Evolutionary conservation across 1,140 invertebrate species (phyloP), one percentile per base, ranked within the genome.

Genomic region (Notospermus geniculatus): DNA sequence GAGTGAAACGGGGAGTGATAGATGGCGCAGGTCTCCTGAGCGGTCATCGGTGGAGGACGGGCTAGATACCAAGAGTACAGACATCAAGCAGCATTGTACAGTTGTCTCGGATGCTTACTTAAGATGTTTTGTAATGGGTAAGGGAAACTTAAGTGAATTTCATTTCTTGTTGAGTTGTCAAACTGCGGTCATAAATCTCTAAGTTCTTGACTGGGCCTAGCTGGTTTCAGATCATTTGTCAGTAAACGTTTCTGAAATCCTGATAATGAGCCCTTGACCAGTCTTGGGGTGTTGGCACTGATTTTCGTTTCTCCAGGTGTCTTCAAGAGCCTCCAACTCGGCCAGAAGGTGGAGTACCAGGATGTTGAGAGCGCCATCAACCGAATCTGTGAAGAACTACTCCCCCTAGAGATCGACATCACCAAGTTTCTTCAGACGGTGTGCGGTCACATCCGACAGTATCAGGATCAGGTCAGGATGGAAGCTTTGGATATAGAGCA

Each of bases 281-380:
- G 50, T 15, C 13, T 53, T 53, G 22, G 50, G 23, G 11, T 53
- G 13, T 53, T 15, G 11, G n/a, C n/a, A n/a, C n/a, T 25, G 17
- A 5, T 55, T 59, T 2, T 7, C 30, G 22, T 52, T 52, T 29
- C 52, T 60, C 0, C 57, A 80, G 79, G 75, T 29, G 68, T 80
- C n/a, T 80, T 72, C 63, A 62, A 71, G 45, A 80, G 77, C 11
- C 74, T 91, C 43, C 86, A 88, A 65, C 73, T 84, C 13, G 85
- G 85, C 57, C 80, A 85, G 7, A 79, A 82, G 28, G 75, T 91
- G 4, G 84, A 87, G 65, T 80, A 80, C 22, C 78, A 83, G 43
- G 89, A 91, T 72, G 85, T 91, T 69, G 86, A 90, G 64, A 83
- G 86, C 22, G 88, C 88, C n/a, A 86, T 91, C 36, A 86, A 88